Evolutionary conservation across 2,113 vertebrate genomes (phyloP).

Genomic region (Prochilodus magdalenae): DNA sequence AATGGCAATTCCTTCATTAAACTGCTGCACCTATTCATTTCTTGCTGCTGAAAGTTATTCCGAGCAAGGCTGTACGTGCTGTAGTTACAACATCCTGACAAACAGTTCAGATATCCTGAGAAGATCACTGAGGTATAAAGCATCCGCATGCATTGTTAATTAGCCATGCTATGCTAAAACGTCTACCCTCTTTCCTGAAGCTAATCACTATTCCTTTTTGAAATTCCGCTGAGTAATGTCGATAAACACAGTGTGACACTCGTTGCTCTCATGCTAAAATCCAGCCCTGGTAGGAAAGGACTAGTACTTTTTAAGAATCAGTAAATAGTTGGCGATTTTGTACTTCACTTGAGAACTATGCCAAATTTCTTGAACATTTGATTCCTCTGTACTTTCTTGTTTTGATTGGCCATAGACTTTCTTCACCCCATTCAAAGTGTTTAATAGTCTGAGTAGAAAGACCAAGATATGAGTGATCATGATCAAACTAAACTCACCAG

Average conservation of each 20-base stretch:
- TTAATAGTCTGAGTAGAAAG: neutral
- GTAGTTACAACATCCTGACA: neutral
- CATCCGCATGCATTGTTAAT: slow-evolving; percentile 1
- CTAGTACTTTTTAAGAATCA: neutral
- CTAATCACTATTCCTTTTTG: neutral
- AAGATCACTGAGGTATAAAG: neutral
- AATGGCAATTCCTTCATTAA: slow-evolving; percentile 4
- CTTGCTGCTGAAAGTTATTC: neutral
- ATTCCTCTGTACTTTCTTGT: neutral
- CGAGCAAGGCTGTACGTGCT: neutral
- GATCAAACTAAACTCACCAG: neutral
- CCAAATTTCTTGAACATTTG: neutral
- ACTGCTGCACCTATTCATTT: neutral
- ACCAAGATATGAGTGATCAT: neutral
- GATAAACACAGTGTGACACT: neutral
- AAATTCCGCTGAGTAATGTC: neutral
- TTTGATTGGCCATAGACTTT: neutral
- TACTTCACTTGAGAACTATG: neutral
- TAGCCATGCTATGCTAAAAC: neutral
- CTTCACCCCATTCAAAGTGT: neutral
- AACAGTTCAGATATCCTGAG: neutral
- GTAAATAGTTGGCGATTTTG: neutral
- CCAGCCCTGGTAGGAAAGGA: neutral
- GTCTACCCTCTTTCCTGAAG: neutral
- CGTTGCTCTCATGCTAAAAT: neutral